Evolutionary conservation across 92 coral and sea anemone species (phyloP), one percentile per base, ranked within the genome.

Genomic region (Porites divaricata): DNA sequence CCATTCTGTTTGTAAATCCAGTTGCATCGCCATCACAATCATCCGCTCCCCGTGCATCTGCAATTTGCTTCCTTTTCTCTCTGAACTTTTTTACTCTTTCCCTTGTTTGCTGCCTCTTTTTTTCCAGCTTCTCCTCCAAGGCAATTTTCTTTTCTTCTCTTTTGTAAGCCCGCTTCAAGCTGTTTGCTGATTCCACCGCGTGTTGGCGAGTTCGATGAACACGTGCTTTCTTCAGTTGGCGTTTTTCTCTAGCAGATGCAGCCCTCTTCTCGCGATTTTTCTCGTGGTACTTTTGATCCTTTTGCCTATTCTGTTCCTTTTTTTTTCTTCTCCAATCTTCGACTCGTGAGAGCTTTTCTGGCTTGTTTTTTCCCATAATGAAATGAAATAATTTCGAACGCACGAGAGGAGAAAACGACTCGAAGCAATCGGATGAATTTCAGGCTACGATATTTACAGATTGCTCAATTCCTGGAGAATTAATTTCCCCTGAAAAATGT

Each of bases 401-500:
- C 28, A 51, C 79, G 65, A 75, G 51, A 45, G n/a, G 35, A 75
- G 20, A n/a, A n/a, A n/a, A n/a, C n/a, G n/a, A n/a, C n/a, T n/a
- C n/a, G n/a, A n/a, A n/a, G n/a, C n/a, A n/a, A n/a, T n/a, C n/a
- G n/a, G n/a, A n/a, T n/a, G n/a, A n/a, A n/a, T n/a, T n/a, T n/a
- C n/a, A n/a, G n/a, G n/a, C n/a, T n/a, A n/a, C 41, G 41, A 75
- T 79, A 79, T 79, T 79, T 79, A 79, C 83, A 64, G 83, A 79
- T 79, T 79, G 74, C 74, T 79, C 83, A 64, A 79, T 79, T 45
- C 83, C 73, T 73, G 28, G 26, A 24, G 63, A 64, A 79, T 79
- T 63, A 77, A 28, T 0, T 1, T n/a, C n/a, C 75, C 54, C 75
- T 70, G 54, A 70, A 70, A 70, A 70, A 70, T 13, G 75, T 15